Evolutionary conservation across 2,113 vertebrate species (phyloP).

Genomic region (Ptyas mucosa): DNA sequence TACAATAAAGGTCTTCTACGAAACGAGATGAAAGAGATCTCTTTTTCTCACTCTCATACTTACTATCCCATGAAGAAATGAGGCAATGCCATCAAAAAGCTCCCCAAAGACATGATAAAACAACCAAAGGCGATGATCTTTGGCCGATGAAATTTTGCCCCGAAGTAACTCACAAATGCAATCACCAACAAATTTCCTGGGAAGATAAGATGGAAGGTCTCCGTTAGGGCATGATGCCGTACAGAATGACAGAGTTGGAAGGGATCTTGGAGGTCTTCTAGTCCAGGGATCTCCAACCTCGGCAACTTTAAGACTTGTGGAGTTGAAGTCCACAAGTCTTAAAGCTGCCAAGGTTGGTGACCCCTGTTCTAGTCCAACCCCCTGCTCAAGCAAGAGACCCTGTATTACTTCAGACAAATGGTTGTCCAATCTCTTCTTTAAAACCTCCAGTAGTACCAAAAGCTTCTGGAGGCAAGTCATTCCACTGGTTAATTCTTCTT

Average conservation of each 20-base stretch:
- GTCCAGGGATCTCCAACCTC: neutral
- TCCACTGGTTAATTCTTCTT: neutral
- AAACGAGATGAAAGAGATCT: no score
- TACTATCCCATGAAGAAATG: slow-evolving; percentile 97
- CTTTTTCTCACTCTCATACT: slow-evolving; percentile 46
- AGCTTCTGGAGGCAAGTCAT: neutral
- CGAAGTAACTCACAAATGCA: slow-evolving; percentile 89
- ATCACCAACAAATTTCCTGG: slow-evolving; percentile 89
- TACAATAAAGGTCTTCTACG: neutral
- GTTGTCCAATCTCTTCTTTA: neutral
- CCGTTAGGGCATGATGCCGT: neutral
- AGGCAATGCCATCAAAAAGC: slow-evolving; percentile 80
- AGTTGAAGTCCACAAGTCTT: no score
- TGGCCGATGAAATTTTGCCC: slow-evolving; percentile 86
- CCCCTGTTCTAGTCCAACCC: neutral
- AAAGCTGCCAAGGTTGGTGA: no score
- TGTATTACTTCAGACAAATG: neutral
- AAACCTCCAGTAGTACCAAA: neutral
- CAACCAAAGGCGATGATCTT: slow-evolving; percentile 82
- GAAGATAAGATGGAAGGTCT: slow-evolving; percentile 27
- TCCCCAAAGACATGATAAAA: slow-evolving; percentile 79
- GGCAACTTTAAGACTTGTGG: no score
- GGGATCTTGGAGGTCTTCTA: neutral
- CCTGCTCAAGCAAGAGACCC: neutral
- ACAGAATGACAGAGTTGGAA: neutral